Evolutionary conservation across 2,113 vertebrate genomes (phyloP).

Genomic region (Leptocoma aspasia): DNA sequence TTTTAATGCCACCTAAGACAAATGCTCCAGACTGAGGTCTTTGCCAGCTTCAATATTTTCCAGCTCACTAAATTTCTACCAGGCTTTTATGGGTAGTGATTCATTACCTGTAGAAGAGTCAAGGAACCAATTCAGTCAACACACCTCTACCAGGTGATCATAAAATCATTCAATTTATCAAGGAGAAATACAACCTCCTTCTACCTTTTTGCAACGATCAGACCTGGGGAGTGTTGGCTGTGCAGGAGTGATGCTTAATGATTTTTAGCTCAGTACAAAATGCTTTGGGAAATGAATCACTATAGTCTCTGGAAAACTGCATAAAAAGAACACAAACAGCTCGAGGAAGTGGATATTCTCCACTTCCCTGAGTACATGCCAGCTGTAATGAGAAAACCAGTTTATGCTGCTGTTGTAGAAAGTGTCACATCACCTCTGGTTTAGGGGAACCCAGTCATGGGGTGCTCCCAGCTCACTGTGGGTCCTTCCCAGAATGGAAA

Average conservation of each 20-base stretch:
- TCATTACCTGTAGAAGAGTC: neutral
- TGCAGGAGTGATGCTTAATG: neutral
- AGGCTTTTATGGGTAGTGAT: conserved; percentile 28
- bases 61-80: neutral
- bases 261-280: neutral
- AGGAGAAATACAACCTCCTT: neutral
- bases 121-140: neutral
- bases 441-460: neutral
- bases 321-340: neutral
- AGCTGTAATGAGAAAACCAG: neutral
- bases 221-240: neutral
- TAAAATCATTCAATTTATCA: neutral
- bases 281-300: neutral
- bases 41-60: neutral
- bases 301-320: neutral
- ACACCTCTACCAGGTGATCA: neutral
- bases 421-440: neutral
- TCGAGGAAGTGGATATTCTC: neutral
- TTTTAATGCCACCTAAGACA: conserved; percentile 13
- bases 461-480: neutral
- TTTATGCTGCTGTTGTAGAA: neutral
- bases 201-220: neutral
- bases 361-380: neutral
- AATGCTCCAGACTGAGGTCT: neutral
- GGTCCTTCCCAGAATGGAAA: neutral